Conservation (phyloP, 2,888 invertebrate species). For the Auanema freiburgensis region DNA sequence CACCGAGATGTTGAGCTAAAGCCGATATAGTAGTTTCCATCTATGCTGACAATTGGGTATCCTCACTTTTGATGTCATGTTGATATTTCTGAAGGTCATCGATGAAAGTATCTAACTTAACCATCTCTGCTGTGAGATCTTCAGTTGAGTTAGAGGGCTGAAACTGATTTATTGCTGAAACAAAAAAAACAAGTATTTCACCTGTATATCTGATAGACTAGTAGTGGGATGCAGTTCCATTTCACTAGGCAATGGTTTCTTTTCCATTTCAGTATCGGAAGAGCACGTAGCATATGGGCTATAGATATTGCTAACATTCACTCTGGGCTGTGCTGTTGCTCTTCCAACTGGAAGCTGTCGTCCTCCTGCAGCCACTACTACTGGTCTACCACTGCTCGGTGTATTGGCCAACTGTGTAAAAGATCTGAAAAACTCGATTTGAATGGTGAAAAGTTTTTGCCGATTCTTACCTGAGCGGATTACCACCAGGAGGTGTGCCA, state of each 20-base stretch:
- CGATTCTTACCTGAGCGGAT: slow-evolving; percentile 33
- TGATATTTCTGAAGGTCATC: slow-evolving; percentile 60
- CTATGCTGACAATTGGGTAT: too few relatives aligned
- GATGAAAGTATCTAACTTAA: slow-evolving; percentile 55
- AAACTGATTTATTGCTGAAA: slow-evolving; percentile 4
- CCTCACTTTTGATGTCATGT: slow-evolving; percentile 40
- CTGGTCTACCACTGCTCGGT: slow-evolving; percentile 44
- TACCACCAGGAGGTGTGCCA: slow-evolving; percentile 31
- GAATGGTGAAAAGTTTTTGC: background rate
- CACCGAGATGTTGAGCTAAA: too few relatives aligned
- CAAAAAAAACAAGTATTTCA: background rate
- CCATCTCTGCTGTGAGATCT: slow-evolving; percentile 49
- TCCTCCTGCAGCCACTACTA: slow-evolving; percentile 44
- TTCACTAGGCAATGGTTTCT: slow-evolving; percentile 20
- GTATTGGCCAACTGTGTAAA: slow-evolving; percentile 46
- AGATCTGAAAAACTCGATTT: slow-evolving; percentile 28
- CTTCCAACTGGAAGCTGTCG: slow-evolving; percentile 57
- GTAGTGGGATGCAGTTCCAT: slow-evolving; percentile 19
- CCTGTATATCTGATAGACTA: slow-evolving; percentile 12
- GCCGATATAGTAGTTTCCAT: too few relatives aligned
- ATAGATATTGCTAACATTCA: slow-evolving; percentile 56
- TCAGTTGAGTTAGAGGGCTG: slow-evolving; percentile 48
- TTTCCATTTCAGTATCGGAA: slow-evolving; percentile 35
- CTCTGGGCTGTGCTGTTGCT: slow-evolving; percentile 59
- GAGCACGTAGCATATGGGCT: slow-evolving; percentile 45